A percentile compares a stretch with the other conserved stretches of the same genome.
These are phyloP conservation scores for Ametastegia equiseti DNA, from an alignment of 2,888 invertebrate species.

Conservation along the genomic window DNA sequence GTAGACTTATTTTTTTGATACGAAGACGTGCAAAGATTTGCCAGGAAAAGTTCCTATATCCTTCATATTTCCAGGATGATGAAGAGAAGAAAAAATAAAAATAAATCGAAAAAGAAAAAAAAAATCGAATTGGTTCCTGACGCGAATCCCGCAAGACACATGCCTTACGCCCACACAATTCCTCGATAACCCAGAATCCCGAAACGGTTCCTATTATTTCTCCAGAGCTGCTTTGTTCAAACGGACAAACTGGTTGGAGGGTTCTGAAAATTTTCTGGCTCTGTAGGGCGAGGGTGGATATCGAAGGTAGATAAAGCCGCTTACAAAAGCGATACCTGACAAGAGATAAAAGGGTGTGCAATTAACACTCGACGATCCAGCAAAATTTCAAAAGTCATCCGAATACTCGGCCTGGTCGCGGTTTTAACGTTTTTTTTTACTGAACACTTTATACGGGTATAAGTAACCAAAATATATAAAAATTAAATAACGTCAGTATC, in stretches of 20 bases:
- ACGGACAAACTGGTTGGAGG: slow-evolving; percentile 21
- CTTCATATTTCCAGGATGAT: background rate
- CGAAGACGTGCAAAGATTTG: background rate
- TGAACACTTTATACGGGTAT: too few relatives aligned
- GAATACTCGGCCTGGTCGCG: too few relatives aligned
- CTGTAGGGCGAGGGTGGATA: slow-evolving; percentile 19
- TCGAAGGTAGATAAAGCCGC: slow-evolving; percentile 22
- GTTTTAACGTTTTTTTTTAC: slow-evolving; percentile 1
- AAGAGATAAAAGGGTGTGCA: slow-evolving; percentile 25
- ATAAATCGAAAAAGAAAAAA: background rate
- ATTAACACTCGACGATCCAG: slow-evolving; percentile 21
- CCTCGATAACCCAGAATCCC: slow-evolving; percentile 27
- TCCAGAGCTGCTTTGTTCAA: slow-evolving; percentile 17
- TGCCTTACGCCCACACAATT: slow-evolving; percentile 35
- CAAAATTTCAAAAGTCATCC: background rate
- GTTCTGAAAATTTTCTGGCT: slow-evolving; percentile 6
- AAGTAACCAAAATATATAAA: slow-evolving; percentile 8
- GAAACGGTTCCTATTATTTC: slow-evolving; percentile 24
- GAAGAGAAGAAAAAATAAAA: background rate
- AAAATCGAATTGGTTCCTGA: slow-evolving; percentile 30
- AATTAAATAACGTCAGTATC: slow-evolving; percentile 31
- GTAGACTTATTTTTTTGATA: slow-evolving; percentile 4
- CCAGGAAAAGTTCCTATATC: background rate
- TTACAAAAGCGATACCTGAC: slow-evolving; percentile 13
- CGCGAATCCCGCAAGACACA: slow-evolving; percentile 36